Evolutionary conservation across 2,888 invertebrate species (phyloP), one percentile per base, ranked within the genome.

Genomic region (Ochropleura leucogaster): DNA sequence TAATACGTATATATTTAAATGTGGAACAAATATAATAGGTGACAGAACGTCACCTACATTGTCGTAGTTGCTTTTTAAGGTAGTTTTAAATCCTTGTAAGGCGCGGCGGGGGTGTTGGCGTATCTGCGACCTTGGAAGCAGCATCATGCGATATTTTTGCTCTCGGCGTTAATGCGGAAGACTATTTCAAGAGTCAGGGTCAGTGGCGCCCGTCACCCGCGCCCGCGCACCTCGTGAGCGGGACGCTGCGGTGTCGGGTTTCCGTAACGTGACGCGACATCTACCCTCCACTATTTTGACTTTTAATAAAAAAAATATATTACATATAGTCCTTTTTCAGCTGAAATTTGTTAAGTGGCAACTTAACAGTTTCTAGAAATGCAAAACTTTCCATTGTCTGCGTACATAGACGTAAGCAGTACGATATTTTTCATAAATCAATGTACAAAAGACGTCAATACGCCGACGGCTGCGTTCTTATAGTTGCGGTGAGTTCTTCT

Each of bases 141-240:
- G 92, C 94, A 95, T 95, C 95, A 95, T 95, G 93, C 95, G 95
- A 95, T 96, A 96, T 96, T 96, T 96, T 95, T 92, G 95, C 95
- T 93, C 93, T 93, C 93, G 88, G 89, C 93, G 93, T 93, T 95
- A 95, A 96, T 93, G 95, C 96, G 96, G 96, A 96, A 96, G 96
- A 96, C 96, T 96, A 96, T 96, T 96, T 96, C 96, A 96, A 96
- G 96, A 96, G 96, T 96, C 96, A 96, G 95, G 96, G 96, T 92
- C 96, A 88, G 89, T 86, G 90, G 90, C 93, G 92, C 93, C 94
- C 93, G 93, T 92, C 93, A 92, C 94, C 93, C 92, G 91, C 92
- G 90, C 92, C 91, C 92, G 91, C 92, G 90, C 90, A 86, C 89
- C 88, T 86, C 86, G 83, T 79, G 68, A 82, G 77, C 84, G 81